Conservation (phyloP, 2,113 vertebrate species). For the Ardeotis arabs region DNA sequence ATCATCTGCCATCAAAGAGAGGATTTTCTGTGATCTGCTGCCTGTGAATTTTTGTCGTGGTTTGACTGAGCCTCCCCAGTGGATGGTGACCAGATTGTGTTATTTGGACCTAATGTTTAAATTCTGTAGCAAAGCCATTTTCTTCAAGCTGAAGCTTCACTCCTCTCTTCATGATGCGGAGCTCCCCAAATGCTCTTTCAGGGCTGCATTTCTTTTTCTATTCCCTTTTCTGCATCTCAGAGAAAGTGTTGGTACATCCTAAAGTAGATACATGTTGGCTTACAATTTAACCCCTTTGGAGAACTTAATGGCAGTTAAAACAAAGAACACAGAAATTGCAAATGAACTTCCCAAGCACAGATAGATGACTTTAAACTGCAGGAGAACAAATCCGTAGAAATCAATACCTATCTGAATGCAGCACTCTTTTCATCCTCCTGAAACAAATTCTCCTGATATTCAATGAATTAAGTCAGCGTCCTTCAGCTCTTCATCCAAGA, state of each 20-base stretch:
- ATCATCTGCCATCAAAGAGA: conserved; percentile 48
- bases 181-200: neutral
- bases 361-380: neutral
- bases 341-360: neutral
- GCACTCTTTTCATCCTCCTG: neutral
- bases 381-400: neutral
- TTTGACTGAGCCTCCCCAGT: conserved; percentile 5
- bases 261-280: neutral
- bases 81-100: neutral
- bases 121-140: neutral
- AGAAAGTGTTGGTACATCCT: neutral
- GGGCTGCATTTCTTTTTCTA: neutral
- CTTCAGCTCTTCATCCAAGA: neutral
- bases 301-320: neutral
- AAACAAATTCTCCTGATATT: neutral
- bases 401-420: neutral
- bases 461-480: neutral
- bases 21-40: conserved; percentile 30
- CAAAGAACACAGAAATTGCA: neutral
- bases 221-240: neutral
- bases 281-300: neutral
- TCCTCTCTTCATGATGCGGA: neutral
- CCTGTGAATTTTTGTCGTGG: conserved; percentile 24
- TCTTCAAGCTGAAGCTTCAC: neutral
- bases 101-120: conserved; percentile 1